phyloP scores from a whole-genome alignment of 2,888 invertebrate species.

The Saturnia pavonia region DNA sequence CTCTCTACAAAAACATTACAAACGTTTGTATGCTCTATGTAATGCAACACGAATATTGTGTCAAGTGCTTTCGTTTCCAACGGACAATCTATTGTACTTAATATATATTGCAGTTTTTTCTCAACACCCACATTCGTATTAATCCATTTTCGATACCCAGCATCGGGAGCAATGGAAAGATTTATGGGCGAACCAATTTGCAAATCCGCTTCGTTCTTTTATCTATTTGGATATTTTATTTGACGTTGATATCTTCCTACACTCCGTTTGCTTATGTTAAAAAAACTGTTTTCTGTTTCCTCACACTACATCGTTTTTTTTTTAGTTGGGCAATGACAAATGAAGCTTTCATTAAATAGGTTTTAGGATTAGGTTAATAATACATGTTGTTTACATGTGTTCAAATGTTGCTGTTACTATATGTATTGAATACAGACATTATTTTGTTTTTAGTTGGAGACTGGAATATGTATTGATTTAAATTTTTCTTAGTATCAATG shows the following conservation, averaged over 20 bases:
- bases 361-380: slow-evolving; percentile 14
- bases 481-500: not conserved
- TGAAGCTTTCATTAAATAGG: slow-evolving; percentile 8
- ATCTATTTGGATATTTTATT: slow-evolving; percentile 10
- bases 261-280: slow-evolving; percentile 8
- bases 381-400: not conserved
- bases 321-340: slow-evolving; percentile 11
- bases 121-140: slow-evolving; percentile 4
- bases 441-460: not conserved
- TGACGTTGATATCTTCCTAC: slow-evolving; percentile 7
- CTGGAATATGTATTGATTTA: not conserved
- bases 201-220: slow-evolving; percentile 2
- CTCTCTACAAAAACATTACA: too few species aligned
- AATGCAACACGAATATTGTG: not conserved
- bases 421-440: not conserved
- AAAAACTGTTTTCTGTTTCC: slow-evolving; percentile 11
- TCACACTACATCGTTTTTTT: slow-evolving; percentile 9
- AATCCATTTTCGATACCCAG: not conserved
- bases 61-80: not conserved
- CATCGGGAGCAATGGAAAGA: slow-evolving; percentile 9
- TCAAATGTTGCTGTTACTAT: not conserved
- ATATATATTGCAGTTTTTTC: not conserved
- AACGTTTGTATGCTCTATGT: not conserved
- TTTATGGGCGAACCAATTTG: slow-evolving; percentile 10
- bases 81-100: not conserved